Base-by-base conservation (phyloP, 2,113 vertebrate species). In the Colistium nudipinnis region DNA sequence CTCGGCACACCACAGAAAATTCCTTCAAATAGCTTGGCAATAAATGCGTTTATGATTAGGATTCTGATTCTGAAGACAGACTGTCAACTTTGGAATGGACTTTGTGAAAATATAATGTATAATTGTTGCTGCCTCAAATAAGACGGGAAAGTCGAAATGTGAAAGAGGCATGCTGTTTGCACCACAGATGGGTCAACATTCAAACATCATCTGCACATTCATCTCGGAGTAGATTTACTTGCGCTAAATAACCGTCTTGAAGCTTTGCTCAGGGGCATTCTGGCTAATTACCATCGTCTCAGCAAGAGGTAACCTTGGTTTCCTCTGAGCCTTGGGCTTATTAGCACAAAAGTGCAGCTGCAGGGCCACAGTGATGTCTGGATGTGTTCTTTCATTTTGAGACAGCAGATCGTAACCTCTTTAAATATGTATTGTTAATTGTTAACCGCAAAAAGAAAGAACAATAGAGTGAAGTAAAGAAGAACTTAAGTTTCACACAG, bases 261-360 rank as follows among this genome's bases (percentile, higher is more conserved):
- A 81, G 78, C 82, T 85, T 84, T 64, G 70, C 62, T 87, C 75
- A 43, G 57, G 69, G 87, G 67, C 73, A 82, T 74, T 71, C 72
- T 73, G 59, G 64, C 51, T 86, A 81, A 89, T 87, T 81, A 78
- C 10, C 80, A 61, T 41, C 38, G 74, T 70, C 56, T 75, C 39
- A 74, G 70, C 79, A 77, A 84, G 78, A 87, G 86, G 83, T 86
- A 81, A 82, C 86, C 85, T 83, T 82, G 88, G 64, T 85, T 83
- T 77, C 80, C 38, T 82, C 61, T 11, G 59, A 64, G 70, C 81
- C 45, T 7, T 30, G 33, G 74, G 85, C 85, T 87, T 71, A 85
- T 89, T 85, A 83, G 70, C 80, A 80, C 74, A 19, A 62, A 74
- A 74, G 72, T 80, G 71, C 80, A 80, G 75, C 79, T 84, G 77